A percentile compares a stretch with the other conserved stretches of the same genome.
These are phyloP conservation scores for Caenorhabditis sinica DNA, from an alignment of 2,888 invertebrate genomes.

Conservation along the genomic window DNA sequence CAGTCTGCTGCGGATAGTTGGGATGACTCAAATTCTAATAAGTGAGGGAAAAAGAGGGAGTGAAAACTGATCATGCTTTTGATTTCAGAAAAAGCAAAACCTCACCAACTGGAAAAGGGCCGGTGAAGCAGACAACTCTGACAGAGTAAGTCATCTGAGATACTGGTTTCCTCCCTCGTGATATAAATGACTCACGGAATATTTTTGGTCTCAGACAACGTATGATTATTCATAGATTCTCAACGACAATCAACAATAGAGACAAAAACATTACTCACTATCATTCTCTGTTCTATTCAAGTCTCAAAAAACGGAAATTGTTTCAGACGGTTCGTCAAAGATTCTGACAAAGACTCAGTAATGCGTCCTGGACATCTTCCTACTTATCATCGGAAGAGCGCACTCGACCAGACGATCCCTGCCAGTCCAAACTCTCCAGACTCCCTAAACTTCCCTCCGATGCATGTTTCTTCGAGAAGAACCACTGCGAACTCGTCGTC, in stretches of 20 bases:
- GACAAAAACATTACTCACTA: slow-evolving; percentile 32
- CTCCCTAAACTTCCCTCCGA: slow-evolving; percentile 20
- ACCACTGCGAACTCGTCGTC: slow-evolving; percentile 51
- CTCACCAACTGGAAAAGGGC: slow-evolving; percentile 54
- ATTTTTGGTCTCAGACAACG: background rate
- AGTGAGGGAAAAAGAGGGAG: slow-evolving; percentile 1
- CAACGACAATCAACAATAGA: slow-evolving; percentile 2
- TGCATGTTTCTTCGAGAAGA: slow-evolving; percentile 32
- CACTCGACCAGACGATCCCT: slow-evolving; percentile 61
- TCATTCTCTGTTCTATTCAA: background rate
- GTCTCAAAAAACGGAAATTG: too few species aligned
- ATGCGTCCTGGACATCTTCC: slow-evolving; percentile 50
- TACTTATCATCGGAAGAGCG: slow-evolving; percentile 43
- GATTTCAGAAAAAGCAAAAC: slow-evolving; percentile 47
- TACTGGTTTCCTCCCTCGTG: background rate
- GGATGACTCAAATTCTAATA: slow-evolving; percentile 21
- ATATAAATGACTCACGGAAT: background rate
- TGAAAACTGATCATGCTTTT: background rate
- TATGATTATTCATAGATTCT: slow-evolving; percentile 17
- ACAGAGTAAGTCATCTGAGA: slow-evolving; percentile 48
- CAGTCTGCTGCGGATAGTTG: slow-evolving; percentile 43
- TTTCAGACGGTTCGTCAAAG: slow-evolving; percentile 59
- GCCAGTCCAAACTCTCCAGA: slow-evolving; percentile 54
- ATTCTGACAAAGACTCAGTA: slow-evolving; percentile 29
- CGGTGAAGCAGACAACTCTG: slow-evolving; percentile 52